Percentiles rank a stretch among this genome's conserved stretches.
Conservation (phyloP, 2,797 vertebrate genomes). For the Myotis planiceps region DNA sequence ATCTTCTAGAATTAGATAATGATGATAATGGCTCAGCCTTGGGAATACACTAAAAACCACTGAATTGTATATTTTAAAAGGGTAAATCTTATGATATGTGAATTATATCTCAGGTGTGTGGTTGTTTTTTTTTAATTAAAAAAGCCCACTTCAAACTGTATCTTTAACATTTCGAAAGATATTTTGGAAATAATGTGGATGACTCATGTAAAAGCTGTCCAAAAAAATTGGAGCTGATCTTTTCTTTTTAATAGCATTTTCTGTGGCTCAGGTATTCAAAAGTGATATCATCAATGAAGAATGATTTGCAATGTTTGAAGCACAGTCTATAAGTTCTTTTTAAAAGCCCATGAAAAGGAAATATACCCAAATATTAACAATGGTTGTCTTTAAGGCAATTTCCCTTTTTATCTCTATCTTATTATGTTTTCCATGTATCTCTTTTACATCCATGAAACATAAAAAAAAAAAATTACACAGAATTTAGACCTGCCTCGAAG, state of each 20-base stretch:
- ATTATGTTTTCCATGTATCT: not conserved
- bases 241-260: not conserved
- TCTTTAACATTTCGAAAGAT: conserved; percentile 11
- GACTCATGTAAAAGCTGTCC: not conserved
- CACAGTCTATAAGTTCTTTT: not conserved
- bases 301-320: not conserved
- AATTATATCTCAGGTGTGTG: not conserved
- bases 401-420: not conserved
- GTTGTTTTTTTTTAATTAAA: not conserved
- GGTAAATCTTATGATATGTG: not conserved
- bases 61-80: not conserved
- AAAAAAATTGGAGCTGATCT: not conserved
- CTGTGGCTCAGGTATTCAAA: not conserved
- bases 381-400: not conserved
- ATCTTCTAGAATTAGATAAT: not conserved
- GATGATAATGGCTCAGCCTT: not conserved
- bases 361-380: not conserved
- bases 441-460: not conserved
- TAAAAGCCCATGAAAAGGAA: not conserved
- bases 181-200: not conserved
- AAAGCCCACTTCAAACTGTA: not conserved
- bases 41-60: not conserved
- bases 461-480: not conserved
- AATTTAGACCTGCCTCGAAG: not conserved
- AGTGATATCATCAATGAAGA: not conserved